phyloP scores from a whole-genome alignment of 1,140 invertebrate species.

The Nixonia krombeini region DNA sequence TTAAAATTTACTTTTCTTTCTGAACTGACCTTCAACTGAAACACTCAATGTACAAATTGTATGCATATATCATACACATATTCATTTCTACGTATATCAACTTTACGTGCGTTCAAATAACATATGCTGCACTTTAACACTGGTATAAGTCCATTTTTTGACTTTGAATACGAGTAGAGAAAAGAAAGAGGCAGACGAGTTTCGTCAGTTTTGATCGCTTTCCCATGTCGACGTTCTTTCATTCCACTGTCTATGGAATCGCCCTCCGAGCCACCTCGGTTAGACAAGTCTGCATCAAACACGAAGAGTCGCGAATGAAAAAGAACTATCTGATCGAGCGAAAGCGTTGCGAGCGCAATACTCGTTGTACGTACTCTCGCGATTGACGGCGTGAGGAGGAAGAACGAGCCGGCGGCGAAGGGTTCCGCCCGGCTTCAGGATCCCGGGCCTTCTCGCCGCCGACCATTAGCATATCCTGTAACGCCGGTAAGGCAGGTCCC shows the following conservation, averaged over 20 bases:
- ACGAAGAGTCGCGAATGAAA: conserved; percentile 17
- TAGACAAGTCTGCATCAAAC: conserved; percentile 25
- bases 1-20: too few species aligned
- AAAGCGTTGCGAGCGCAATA: conserved; percentile 19
- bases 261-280: conserved; percentile 20
- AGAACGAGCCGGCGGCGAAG: conserved; percentile 4
- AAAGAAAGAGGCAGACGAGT: neutral
- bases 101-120: too few species aligned
- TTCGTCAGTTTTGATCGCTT: conserved; percentile 11
- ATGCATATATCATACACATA: too few species aligned
- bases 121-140: too few species aligned
- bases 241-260: neutral
- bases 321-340: conserved; percentile 28
- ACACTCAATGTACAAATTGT: too few species aligned
- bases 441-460: conserved; percentile 16
- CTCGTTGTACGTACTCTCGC: conserved; percentile 18
- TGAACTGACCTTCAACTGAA: too few species aligned
- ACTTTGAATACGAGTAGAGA: too few species aligned
- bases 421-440: conserved; percentile 12
- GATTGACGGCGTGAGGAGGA: conserved; percentile 27
- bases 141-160: too few species aligned
- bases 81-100: too few species aligned
- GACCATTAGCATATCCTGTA: conserved; percentile 27
- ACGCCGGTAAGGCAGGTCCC: conserved; percentile 24
- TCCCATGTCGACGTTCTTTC: conserved; percentile 13